phyloP scores from a whole-genome alignment of 1,140 invertebrate genomes.

The Eriosoma lanigerum region DNA sequence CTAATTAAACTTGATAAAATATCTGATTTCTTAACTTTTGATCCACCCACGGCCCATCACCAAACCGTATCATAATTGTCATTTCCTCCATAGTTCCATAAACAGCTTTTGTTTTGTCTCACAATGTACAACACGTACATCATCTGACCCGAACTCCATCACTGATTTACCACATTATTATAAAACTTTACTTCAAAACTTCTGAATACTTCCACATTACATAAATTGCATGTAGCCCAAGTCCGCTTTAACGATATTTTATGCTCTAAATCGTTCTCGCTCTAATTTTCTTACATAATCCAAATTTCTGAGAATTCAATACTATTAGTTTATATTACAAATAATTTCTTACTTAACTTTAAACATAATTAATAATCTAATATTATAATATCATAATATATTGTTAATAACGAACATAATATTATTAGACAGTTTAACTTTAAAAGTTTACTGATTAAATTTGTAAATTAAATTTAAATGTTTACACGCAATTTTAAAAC shows the following conservation, averaged over 20 bases:
- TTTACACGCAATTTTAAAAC: no score
- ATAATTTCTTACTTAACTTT: background rate
- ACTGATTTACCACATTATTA: constrained; percentile 37
- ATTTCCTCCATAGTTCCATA: background rate
- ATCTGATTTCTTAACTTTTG: background rate
- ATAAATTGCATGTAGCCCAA: constrained; percentile 30
- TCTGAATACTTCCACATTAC: constrained; percentile 29
- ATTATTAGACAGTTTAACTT: no score
- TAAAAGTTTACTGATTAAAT: no score
- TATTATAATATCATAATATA: background rate
- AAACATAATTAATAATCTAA: background rate
- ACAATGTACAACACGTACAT: constrained; percentile 31
- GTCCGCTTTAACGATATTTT: constrained; percentile 14
- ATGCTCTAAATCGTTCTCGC: constrained; percentile 24
- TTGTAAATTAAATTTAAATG: no score
- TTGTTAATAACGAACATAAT: background rate
- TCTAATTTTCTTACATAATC: constrained; percentile 30
- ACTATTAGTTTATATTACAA: background rate
- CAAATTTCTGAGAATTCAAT: background rate
- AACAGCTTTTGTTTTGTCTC: background rate
- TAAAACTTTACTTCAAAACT: constrained; percentile 36
- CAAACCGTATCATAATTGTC: background rate
- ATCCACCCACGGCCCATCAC: background rate
- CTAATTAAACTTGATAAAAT: background rate
- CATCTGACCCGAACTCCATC: background rate